Conservation (phyloP, 2,888 invertebrate species). For the Brenthis ino region DNA sequence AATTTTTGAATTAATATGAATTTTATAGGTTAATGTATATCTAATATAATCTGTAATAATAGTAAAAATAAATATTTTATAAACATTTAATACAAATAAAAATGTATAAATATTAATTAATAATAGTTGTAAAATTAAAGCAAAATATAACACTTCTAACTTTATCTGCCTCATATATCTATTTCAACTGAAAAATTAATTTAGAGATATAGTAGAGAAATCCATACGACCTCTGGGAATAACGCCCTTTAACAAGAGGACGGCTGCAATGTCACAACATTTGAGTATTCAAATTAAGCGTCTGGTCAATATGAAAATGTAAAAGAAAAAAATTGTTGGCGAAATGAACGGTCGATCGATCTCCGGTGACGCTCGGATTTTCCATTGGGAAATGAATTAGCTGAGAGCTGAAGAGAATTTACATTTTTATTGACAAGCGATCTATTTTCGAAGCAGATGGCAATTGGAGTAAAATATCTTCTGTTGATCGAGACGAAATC, state of each 20-base stretch:
- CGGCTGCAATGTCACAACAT: slow-evolving; percentile 55
- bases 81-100: neutral
- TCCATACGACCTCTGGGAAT: slow-evolving; percentile 49
- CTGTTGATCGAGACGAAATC: slow-evolving; percentile 23
- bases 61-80: neutral
- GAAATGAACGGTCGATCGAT: slow-evolving; percentile 79
- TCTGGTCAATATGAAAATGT: slow-evolving; percentile 73
- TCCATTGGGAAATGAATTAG: slow-evolving; percentile 81
- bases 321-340: slow-evolving; percentile 62
- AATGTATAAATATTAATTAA: neutral
- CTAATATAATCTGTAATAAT: no score
- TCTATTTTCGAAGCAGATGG: slow-evolving; percentile 76
- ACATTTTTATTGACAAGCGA: slow-evolving; percentile 82
- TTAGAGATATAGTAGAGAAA: slow-evolving; percentile 18
- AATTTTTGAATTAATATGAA: no score
- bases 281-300: slow-evolving; percentile 50
- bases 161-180: neutral
- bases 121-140: neutral
- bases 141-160: neutral
- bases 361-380: slow-evolving; percentile 79
- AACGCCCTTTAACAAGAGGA: slow-evolving; percentile 44
- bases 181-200: slow-evolving; percentile 13
- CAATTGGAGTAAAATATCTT: slow-evolving; percentile 60
- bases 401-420: slow-evolving; percentile 78
- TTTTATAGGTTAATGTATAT: no score